Conservation (phyloP, 2,888 invertebrate species). For the Rhagonycha fulva region DNA sequence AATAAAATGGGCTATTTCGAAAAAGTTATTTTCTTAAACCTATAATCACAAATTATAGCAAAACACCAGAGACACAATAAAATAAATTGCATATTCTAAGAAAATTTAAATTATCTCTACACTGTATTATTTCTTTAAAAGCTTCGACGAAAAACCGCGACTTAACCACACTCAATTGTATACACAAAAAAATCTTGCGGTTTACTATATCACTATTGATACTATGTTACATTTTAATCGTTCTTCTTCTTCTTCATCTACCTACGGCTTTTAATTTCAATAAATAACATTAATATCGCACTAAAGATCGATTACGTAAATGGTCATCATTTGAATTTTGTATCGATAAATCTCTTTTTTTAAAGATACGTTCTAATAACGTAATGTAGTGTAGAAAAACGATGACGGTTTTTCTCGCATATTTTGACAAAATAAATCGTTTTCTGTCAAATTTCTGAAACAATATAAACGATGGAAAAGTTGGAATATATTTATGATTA, state of each 20-base stretch:
- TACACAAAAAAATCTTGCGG: slow-evolving; percentile 16
- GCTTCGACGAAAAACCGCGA: slow-evolving; percentile 21
- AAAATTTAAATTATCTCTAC: slow-evolving; percentile 17
- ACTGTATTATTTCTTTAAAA: slow-evolving; percentile 12
- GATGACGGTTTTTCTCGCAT: slow-evolving; percentile 29
- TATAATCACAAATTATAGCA: slow-evolving; percentile 11
- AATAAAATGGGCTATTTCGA: slow-evolving; percentile 1
- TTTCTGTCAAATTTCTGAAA: slow-evolving; percentile 35
- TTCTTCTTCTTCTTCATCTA: neutral
- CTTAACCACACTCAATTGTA: slow-evolving; percentile 12
- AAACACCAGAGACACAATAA: slow-evolving; percentile 10
- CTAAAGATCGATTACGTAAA: neutral
- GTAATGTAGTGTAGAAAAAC: slow-evolving; percentile 40
- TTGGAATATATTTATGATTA: slow-evolving; percentile 40
- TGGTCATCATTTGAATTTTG: slow-evolving; percentile 32
- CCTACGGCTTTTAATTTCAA: neutral
- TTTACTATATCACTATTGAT: slow-evolving; percentile 3
- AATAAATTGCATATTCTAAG: slow-evolving; percentile 13
- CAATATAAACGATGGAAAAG: slow-evolving; percentile 35
- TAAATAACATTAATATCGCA: neutral
- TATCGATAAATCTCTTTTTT: slow-evolving; percentile 36
- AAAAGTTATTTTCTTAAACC: slow-evolving; percentile 2
- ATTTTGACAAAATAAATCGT: slow-evolving; percentile 37
- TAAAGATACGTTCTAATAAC: slow-evolving; percentile 38
- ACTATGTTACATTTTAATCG: neutral